A percentile compares a stretch with the other conserved stretches of the same genome.
These are phyloP conservation scores for Leucophenga varia DNA, from an alignment of 1,140 invertebrate genomes.

Conservation along the genomic window DNA sequence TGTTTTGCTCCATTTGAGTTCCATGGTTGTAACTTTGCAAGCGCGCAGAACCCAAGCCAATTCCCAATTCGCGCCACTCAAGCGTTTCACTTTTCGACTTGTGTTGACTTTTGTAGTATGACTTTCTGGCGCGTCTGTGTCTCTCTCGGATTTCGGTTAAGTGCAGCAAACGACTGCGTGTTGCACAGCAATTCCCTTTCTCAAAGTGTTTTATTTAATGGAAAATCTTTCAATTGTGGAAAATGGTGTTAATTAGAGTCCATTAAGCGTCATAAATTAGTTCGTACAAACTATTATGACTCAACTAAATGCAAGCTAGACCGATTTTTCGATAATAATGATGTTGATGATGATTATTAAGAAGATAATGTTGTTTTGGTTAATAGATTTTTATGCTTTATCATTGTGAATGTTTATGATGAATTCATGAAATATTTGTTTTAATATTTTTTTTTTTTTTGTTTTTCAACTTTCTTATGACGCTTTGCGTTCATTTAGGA, in stretches of 20 bases:
- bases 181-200: slow-evolving; percentile 39
- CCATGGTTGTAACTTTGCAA: slow-evolving; percentile 31
- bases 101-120: neutral
- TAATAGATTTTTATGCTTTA: no score
- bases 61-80: slow-evolving; percentile 15
- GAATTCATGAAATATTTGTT: no score
- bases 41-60: neutral
- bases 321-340: no score
- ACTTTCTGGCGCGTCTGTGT: slow-evolving; percentile 25
- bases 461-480: no score
- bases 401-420: no score
- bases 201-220: slow-evolving; percentile 54
- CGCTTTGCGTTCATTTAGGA: no score
- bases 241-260: slow-evolving; percentile 52
- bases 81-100: no score
- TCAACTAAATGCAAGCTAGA: no score
- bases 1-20: slow-evolving; percentile 50
- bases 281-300: slow-evolving; percentile 52
- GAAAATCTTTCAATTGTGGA: slow-evolving; percentile 54
- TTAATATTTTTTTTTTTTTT: no score
- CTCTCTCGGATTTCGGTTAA: slow-evolving; percentile 6
- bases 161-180: slow-evolving; percentile 27
- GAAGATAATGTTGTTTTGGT: no score
- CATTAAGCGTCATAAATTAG: slow-evolving; percentile 54
- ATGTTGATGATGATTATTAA: no score